A percentile compares a stretch with the other conserved stretches of the same genome.
Conservation (phyloP, 2,113 vertebrate genomes). For the Cyprinus carpio region DNA sequence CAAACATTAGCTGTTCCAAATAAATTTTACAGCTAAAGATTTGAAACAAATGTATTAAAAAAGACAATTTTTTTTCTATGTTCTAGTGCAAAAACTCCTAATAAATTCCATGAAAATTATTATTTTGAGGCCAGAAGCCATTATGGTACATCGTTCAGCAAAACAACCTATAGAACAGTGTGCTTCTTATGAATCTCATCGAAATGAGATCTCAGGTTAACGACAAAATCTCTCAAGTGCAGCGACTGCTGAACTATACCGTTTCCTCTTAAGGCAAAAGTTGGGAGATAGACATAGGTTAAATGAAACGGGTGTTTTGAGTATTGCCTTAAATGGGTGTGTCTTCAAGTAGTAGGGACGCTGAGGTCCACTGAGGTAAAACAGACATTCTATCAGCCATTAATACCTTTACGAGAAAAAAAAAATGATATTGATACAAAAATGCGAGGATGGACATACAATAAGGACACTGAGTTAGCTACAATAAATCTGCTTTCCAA, state of each 20-base stretch:
- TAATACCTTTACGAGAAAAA: conserved; percentile 48
- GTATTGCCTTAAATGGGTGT: conserved; percentile 55
- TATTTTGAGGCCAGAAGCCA: conserved; percentile 28
- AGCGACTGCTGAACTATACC: conserved; percentile 37
- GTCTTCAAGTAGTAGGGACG: conserved; percentile 59
- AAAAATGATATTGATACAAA: conserved; percentile 26
- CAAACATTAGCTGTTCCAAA: not conserved
- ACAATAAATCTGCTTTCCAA: conserved; percentile 45
- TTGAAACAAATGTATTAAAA: not conserved
- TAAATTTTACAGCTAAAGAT: not conserved
- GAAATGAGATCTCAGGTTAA: conserved; percentile 29
- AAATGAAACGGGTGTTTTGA: conserved; percentile 50
- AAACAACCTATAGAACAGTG: conserved; percentile 41
- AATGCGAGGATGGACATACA: conserved; percentile 34
- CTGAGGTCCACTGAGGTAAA: conserved; percentile 60
- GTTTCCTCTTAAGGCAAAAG: conserved; percentile 56
- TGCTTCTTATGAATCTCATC: conserved; percentile 45
- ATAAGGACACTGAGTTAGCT: conserved; percentile 53
- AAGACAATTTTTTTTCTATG: not conserved
- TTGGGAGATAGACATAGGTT: conserved; percentile 46
- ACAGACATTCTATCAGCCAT: conserved; percentile 54
- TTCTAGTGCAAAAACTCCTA: conserved; percentile 35
- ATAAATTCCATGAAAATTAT: not conserved
- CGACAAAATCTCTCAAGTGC: conserved; percentile 50
- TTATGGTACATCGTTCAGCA: conserved; percentile 35